phyloP scores from a whole-genome alignment of 1,140 invertebrate species.

The Cyphomyrmex costatus region DNA sequence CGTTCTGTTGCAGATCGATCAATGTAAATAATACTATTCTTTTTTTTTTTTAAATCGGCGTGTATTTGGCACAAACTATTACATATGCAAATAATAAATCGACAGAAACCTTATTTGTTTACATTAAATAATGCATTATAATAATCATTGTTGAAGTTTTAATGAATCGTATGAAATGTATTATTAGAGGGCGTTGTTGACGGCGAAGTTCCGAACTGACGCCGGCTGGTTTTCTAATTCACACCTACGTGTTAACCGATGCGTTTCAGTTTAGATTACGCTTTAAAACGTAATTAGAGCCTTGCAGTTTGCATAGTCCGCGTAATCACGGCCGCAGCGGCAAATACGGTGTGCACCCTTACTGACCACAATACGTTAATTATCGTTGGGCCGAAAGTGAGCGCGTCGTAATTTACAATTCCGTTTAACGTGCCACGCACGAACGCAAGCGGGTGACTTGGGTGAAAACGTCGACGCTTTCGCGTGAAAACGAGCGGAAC shows the following conservation, averaged over 20 bases:
- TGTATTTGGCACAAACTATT: background rate
- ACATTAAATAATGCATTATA: background rate
- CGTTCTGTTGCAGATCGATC: background rate
- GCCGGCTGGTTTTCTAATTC: slow-evolving; percentile 50
- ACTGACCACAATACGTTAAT: slow-evolving; percentile 57
- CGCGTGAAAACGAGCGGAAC: slow-evolving; percentile 62
- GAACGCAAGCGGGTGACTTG: background rate
- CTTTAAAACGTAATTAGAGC: slow-evolving; percentile 75
- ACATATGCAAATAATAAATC: background rate
- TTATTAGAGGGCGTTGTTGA: slow-evolving; percentile 1
- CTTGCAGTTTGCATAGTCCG: slow-evolving; percentile 64
- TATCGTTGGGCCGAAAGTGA: slow-evolving; percentile 55
- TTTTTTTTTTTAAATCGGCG: background rate
- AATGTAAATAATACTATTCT: background rate
- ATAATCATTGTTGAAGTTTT: background rate
- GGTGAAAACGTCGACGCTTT: slow-evolving; percentile 49
- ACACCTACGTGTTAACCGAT: slow-evolving; percentile 69
- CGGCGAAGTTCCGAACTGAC: slow-evolving; percentile 15
- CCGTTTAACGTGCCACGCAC: slow-evolving; percentile 60
- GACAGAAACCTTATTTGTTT: background rate
- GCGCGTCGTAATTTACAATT: slow-evolving; percentile 62
- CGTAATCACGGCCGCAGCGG: slow-evolving; percentile 61
- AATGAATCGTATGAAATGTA: slow-evolving; percentile 18
- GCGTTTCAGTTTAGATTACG: slow-evolving; percentile 64
- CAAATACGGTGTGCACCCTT: slow-evolving; percentile 46